Conservation (phyloP, 2,797 vertebrate species). For the Parauchenoglanis ngamensis region DNA sequence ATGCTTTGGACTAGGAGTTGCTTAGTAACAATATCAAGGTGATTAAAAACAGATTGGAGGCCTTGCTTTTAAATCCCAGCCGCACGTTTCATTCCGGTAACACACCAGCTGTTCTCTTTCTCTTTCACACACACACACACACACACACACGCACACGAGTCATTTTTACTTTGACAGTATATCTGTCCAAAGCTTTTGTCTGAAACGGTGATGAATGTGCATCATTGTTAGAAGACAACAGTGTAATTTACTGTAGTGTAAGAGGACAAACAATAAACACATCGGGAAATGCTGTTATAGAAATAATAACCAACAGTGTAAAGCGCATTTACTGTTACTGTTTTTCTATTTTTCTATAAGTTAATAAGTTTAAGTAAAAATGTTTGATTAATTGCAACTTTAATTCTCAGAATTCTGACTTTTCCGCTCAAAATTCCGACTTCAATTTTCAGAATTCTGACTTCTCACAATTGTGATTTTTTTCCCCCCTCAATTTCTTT, state of each 20-base stretch:
- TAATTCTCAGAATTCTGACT: too few relatives aligned
- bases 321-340: neutral
- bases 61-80: conserved; percentile 61
- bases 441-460: too few relatives aligned
- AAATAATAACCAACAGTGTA: neutral
- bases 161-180: conserved; percentile 1
- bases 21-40: conserved; percentile 45
- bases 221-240: neutral
- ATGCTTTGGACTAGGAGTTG: neutral
- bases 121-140: conserved; percentile 20
- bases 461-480: too few relatives aligned
- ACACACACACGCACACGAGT: neutral
- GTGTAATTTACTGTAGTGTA: neutral
- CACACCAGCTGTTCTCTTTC: conserved; percentile 44
- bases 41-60: conserved; percentile 48
- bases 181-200: conserved; percentile 9
- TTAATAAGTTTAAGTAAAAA: neutral
- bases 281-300: neutral
- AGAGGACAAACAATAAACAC: neutral
- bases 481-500: too few relatives aligned
- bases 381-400: too few relatives aligned
- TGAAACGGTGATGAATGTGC: neutral
- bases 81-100: conserved; percentile 58
- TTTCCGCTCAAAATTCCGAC: too few relatives aligned
- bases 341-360: too few relatives aligned